phyloP scores from a whole-genome alignment of 2,797 vertebrate species.

The Rhabdophis nuchalis region DNA sequence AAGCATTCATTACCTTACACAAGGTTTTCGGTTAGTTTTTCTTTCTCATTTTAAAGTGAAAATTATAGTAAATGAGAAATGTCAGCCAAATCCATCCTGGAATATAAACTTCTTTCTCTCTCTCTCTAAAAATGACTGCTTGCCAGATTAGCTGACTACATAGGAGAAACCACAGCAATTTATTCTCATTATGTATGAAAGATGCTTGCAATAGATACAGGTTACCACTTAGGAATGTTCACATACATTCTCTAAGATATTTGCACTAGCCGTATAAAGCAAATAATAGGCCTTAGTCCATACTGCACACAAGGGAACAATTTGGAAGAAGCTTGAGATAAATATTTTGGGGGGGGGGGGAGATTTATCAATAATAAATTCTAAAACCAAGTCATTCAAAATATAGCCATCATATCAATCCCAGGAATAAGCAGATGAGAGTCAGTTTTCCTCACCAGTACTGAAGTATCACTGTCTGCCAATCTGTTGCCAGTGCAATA shows the following conservation, averaged over 20 bases:
- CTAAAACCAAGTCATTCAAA: background rate
- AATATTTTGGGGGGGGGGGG: too few species aligned
- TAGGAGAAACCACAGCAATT: background rate
- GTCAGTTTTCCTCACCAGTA: background rate
- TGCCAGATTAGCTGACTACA: slow-evolving; percentile 45
- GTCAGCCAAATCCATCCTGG: background rate
- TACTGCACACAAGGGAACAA: background rate
- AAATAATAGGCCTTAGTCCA: background rate
- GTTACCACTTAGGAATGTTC: background rate
- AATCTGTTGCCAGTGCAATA: background rate
- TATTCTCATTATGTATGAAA: background rate
- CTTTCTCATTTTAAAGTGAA: background rate
- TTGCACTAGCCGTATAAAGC: background rate
- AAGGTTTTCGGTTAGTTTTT: slow-evolving; percentile 3
- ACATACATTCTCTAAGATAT: background rate
- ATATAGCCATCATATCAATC: background rate
- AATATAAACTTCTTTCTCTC: background rate
- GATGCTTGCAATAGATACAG: background rate
- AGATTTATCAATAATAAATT: background rate
- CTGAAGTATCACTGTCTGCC: background rate
- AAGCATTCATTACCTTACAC: background rate
- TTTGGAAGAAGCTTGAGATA: background rate
- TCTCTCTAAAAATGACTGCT: slow-evolving; percentile 24
- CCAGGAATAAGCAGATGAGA: background rate
- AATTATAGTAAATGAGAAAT: background rate